A percentile compares a stretch with the other conserved stretches of the same genome.
Conservation (phyloP, 1,140 invertebrate genomes). For the Drosophila kanapiae region DNA sequence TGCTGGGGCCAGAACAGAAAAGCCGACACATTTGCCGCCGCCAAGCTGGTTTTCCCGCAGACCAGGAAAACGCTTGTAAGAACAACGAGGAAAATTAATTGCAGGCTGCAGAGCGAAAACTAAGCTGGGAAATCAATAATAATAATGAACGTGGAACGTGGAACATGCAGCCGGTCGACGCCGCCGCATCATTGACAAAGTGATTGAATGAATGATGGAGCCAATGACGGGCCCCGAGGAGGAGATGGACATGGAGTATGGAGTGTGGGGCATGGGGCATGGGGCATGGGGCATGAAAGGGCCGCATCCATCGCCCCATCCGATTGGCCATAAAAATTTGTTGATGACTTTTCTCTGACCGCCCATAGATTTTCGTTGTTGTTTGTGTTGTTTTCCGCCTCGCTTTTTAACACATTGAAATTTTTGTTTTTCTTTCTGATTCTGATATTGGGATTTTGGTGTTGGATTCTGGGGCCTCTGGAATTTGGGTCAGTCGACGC, state of each 20-base stretch:
- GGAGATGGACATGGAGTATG: not conserved
- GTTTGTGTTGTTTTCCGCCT: constrained; percentile 35
- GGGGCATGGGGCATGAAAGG: constrained; percentile 34
- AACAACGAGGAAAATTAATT: constrained; percentile 80
- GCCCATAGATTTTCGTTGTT: constrained; percentile 8
- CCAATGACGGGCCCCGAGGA: constrained; percentile 18
- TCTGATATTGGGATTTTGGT: constrained; percentile 11
- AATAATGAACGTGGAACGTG: constrained; percentile 70
- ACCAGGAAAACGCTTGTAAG: constrained; percentile 17
- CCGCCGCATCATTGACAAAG: constrained; percentile 74
- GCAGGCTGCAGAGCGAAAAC: constrained; percentile 68
- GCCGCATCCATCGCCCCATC: constrained; percentile 39
- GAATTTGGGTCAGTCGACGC: constrained; percentile 67
- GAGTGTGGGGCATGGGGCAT: constrained; percentile 4
- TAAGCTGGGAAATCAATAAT: constrained; percentile 82
- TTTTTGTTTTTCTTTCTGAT: constrained; percentile 48
- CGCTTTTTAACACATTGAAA: constrained; percentile 70
- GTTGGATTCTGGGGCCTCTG: constrained; percentile 15
- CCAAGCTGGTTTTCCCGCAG: constrained; percentile 41
- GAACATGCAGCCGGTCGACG: constrained; percentile 48
- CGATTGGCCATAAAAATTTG: constrained; percentile 77
- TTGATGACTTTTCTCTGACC: constrained; percentile 64
- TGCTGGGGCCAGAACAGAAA: constrained; percentile 51
- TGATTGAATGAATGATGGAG: constrained; percentile 79
- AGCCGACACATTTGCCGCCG: constrained; percentile 3